Evolutionary conservation across 2,113 vertebrate genomes (phyloP), one percentile per base, ranked within the genome.

Genomic region (Panthera uncia): DNA sequence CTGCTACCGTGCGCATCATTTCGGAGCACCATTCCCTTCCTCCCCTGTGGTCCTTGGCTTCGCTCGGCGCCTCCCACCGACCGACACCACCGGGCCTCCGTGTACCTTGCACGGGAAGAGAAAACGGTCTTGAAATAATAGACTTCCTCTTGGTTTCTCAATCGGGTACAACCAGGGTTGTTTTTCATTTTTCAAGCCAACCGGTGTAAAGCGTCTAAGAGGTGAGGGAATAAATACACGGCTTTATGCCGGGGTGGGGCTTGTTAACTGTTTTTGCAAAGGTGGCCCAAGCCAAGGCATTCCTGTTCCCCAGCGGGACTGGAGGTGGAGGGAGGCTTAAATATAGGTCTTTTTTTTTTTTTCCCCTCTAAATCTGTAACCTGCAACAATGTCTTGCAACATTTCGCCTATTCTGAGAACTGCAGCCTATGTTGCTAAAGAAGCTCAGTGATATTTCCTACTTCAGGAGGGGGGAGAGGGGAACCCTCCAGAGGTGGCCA

Each of bases 251-350:
- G 1, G 0, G n/a, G 16, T 81, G 50, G 57, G 1, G 66, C 21
- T 74, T 82, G 45, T 27, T 86, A 69, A 73, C 66, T 94, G 68
- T 1, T 95, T 97, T 87, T n/a, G 50, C 71, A 94, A 91, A 97
- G 66, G 89, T 61, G 71, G 45, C 66, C 18, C 73, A 76, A 91
- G 66, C 78, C 19, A 31, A 50, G 36, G 31, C 4, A n/a, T 48
- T n/a, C 73, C 89, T 66, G 79, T 38, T 18, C 19, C 55, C 91
- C 86, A 92, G 52, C 69, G 71, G 97, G 65, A 97, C 9, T 14
- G 33, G 18, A 82, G 8, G 14, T 65, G 4, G 21, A 76, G 4
- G n/a, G 69, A 63, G 36, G 29, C 80, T n/a, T 76, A 57, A 52
- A 74, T 89, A 83, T 50, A 27, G 4, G 27, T 18, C 33, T 90